Evolutionary conservation across 2,113 vertebrate species (phyloP), one percentile per base, ranked within the genome.

Genomic region (Bagarius yarrelli): DNA sequence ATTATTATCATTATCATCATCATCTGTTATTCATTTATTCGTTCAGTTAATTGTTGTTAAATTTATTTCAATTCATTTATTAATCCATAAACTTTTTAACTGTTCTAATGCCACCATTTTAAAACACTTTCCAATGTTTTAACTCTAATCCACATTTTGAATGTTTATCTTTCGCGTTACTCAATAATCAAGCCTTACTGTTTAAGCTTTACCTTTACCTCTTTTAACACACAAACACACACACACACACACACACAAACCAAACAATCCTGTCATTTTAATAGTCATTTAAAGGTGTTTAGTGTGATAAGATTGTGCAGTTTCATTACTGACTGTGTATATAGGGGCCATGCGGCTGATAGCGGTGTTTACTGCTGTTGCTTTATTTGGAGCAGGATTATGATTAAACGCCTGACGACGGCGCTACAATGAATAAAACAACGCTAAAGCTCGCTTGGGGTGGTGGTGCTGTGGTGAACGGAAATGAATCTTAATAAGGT

Each of bases 401-500:
- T 71, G 69, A 71, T 52, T 71, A 71, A 71, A 71, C 25, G 69
- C 69, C 52, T 71, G 44, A 52, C 44, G 69, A 71, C 18, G 25
- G 25, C 25, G 5, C 47, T 27, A 71, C 69, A 71, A 71, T 71
- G 69, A 71, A 71, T 53, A 71, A 71, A 71, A 71, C 47, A 71
- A 52, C 2, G 3, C 40, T 70, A 70, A 70, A 47, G 15, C 69
- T 52, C 25, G 16, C 47, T 27, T 3, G 19, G 63, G 52, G 52
- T 56, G 55, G 19, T 40, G 36, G 52, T 53, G 52, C 3, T 13
- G 13, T 40, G 36, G 36, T 40, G 21, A 19, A 47, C 23, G 66
- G 12, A n/a, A 69, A 69, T 70, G 40, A 70, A 70, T 71, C 69
- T 71, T 71, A 71, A 71, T 71, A 53, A 52, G 69, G 25, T 27